phyloP scores from a whole-genome alignment of 1,140 invertebrate genomes.

The Chrysomallon squamiferum region DNA sequence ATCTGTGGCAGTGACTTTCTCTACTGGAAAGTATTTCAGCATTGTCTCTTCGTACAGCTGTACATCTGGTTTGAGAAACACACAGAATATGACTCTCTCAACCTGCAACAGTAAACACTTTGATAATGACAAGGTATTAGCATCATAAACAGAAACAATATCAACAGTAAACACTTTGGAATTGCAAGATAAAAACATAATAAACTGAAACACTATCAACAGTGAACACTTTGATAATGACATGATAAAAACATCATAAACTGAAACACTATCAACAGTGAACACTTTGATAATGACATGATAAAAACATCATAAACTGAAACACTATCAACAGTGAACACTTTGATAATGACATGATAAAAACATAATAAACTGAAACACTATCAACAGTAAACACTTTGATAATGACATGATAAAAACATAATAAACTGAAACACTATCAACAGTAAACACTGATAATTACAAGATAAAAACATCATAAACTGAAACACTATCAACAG shows the following conservation, averaged over 20 bases:
- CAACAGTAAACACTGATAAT: too few relatives aligned
- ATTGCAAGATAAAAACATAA: background rate
- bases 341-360: too few relatives aligned
- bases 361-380: too few relatives aligned
- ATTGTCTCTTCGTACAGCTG: constrained; percentile 77
- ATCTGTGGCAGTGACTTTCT: background rate
- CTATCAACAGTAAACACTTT: too few relatives aligned
- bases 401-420: too few relatives aligned
- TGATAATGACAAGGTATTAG: constrained; percentile 17
- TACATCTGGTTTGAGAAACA: constrained; percentile 77
- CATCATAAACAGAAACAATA: background rate
- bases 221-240: background rate
- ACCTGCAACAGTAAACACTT: constrained; percentile 65
- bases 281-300: background rate
- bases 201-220: background rate
- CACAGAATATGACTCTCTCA: constrained; percentile 82
- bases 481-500: too few relatives aligned
- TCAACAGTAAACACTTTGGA: background rate
- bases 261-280: too few relatives aligned
- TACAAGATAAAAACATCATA: too few relatives aligned
- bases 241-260: background rate
- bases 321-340: too few relatives aligned
- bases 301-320: too few relatives aligned
- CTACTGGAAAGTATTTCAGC: constrained; percentile 75
- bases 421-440: too few relatives aligned